Base-by-base conservation (phyloP, 2,888 invertebrate genomes). In the Rosalia funebris region DNA sequence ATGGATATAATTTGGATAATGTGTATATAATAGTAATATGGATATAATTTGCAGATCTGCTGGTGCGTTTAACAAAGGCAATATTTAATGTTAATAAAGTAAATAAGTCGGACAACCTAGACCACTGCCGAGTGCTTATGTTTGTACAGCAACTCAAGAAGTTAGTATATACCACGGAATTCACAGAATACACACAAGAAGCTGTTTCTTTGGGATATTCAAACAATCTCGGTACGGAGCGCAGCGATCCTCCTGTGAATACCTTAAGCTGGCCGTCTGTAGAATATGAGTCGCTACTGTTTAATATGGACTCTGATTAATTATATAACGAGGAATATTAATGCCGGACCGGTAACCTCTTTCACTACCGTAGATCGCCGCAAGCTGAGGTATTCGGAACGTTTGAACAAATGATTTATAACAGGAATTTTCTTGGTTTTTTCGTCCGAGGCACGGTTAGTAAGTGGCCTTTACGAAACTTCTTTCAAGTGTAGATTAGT, bases 231-330 rank as follows among this genome's bases (percentile, higher is more conserved):
- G 52, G 57, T 62, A 42, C 56, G 48, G 7, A 7, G 55, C 59
- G 66, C 69, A 60, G 70, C 70, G 63, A 62, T 62, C 56, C 54
- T 60, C 57, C 41, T 37, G 60, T 69, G 62, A 70, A 69, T 71
- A 70, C 63, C 54, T 64, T 37, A 65, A 70, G 68, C 65, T 66
- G 69, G 59, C 69, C 59, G 73, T 73, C 62, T 62, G 60, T 63
- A 65, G 67, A 71, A 71, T 72, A 74, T 68, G 70, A 70, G 56
- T 69, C 63, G 76, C 77, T 77, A 76, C 77, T 74, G 77, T 76
- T 74, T 74, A 75, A 74, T 73, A 74, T 73, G 71, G 72, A 71
- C 44, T 59, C 64, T 75, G 76, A 77, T 77, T 75, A 77, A 77
- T 77, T 74, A 71, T 60, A 70, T 71, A 72, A 70, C 69, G 67